Conservation (phyloP, 1,140 invertebrate genomes). For the Anastrepha obliqua region DNA sequence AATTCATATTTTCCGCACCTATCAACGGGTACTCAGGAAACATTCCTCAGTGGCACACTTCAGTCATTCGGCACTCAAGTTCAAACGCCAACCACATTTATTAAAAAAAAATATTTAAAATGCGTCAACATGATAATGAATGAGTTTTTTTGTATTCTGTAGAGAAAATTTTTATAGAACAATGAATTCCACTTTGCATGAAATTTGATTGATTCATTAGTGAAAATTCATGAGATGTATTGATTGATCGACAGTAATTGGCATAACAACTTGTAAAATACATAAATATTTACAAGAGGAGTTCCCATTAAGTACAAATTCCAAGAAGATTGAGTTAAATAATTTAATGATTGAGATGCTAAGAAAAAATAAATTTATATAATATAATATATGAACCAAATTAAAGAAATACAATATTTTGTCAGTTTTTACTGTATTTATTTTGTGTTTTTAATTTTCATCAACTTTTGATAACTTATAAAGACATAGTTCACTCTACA, state of each 20-base stretch:
- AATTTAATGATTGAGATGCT: no score
- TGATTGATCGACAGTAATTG: background rate
- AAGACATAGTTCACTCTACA: no score
- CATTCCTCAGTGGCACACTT: slow-evolving; percentile 3
- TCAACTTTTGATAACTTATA: no score
- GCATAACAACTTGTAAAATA: background rate
- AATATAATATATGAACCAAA: no score
- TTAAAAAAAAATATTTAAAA: background rate
- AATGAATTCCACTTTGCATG: background rate
- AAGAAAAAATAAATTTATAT: no score
- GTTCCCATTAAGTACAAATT: no score
- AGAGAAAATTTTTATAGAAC: background rate
- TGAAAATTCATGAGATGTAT: background rate
- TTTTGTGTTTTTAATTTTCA: no score
- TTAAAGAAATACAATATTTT: no score
- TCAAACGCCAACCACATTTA: background rate
- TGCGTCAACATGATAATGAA: background rate
- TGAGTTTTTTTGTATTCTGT: background rate
- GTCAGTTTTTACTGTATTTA: no score
- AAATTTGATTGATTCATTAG: background rate
- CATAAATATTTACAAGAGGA: no score
- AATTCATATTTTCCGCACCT: background rate
- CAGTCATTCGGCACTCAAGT: background rate
- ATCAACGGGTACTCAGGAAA: background rate
- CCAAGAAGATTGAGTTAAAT: no score